Conservation (phyloP, 2,113 vertebrate genomes). For the Oryzias curvinotus region DNA sequence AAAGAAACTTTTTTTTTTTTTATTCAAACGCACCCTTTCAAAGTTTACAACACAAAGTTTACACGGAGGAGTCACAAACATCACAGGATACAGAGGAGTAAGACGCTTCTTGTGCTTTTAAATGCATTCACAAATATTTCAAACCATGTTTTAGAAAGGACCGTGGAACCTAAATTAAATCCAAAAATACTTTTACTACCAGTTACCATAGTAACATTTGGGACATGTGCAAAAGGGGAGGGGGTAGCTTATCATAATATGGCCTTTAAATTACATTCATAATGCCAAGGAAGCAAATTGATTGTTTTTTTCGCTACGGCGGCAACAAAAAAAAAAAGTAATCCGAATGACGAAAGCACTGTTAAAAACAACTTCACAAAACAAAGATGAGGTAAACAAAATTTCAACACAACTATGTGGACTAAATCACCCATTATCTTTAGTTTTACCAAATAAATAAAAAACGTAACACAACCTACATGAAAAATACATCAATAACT, state of each 20-base stretch:
- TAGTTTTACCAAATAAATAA: no score
- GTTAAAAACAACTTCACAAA: slow-evolving; percentile 9
- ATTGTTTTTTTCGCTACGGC: slow-evolving; percentile 2
- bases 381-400: slow-evolving; percentile 18
- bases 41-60: no score
- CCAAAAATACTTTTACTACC: slow-evolving; percentile 53
- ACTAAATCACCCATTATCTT: no score
- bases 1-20: slow-evolving; percentile 14
- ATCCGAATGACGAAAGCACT: background rate
- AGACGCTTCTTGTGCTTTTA: slow-evolving; percentile 24
- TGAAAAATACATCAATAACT: no score
- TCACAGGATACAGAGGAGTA: slow-evolving; percentile 21
- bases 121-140: slow-evolving; percentile 25
- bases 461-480: no score
- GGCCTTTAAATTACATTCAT: slow-evolving; percentile 66
- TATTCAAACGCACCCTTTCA: slow-evolving; percentile 34
- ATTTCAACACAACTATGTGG: slow-evolving; percentile 21
- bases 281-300: slow-evolving; percentile 26
- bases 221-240: slow-evolving; percentile 56
- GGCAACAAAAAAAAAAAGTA: slow-evolving; percentile 8
- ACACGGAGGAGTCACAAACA: slow-evolving; percentile 41
- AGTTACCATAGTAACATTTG: slow-evolving; percentile 30
- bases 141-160: background rate
- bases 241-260: slow-evolving; percentile 44
- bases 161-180: slow-evolving; percentile 11